Evolutionary conservation across 2,797 vertebrate species (phyloP).

Genomic region (Lepilemur septentrionalis): DNA sequence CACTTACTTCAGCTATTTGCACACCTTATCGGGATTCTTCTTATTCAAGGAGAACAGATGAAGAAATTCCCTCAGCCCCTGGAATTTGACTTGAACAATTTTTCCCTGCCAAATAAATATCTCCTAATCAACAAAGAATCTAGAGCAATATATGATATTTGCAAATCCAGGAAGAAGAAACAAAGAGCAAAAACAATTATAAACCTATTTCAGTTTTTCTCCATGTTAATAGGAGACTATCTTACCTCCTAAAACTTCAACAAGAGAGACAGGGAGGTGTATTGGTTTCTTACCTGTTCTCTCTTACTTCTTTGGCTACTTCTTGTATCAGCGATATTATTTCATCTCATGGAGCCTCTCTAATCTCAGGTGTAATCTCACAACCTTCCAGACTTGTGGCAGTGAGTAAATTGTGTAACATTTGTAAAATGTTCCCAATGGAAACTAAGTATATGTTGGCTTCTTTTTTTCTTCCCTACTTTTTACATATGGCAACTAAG

Average conservation of each 20-base stretch:
- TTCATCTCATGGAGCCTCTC: not conserved
- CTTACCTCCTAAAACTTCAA: not conserved
- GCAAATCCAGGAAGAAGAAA: conserved; percentile 31
- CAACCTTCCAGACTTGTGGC: not conserved
- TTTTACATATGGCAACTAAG: not conserved
- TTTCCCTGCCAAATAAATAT: conserved; percentile 44
- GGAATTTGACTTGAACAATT: conserved; percentile 33
- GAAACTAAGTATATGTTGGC: not conserved
- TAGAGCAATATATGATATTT: not conserved
- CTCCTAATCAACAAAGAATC: conserved; percentile 29
- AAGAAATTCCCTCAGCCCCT: conserved; percentile 40
- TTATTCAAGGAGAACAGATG: conserved; percentile 19
- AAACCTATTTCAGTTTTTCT: not conserved
- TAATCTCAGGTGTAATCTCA: not conserved
- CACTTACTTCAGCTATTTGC: not conserved
- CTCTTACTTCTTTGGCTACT: not conserved
- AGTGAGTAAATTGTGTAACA: not conserved
- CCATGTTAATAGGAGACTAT: not conserved
- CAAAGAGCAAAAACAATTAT: not conserved
- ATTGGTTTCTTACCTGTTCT: not conserved
- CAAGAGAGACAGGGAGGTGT: not conserved
- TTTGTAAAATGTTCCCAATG: not conserved
- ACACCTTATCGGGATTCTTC: conserved; percentile 34
- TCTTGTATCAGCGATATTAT: not conserved
- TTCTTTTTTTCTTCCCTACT: not conserved